Evolutionary conservation across 2,113 vertebrate species (phyloP).

Genomic region (Entomyzon cyanotis): DNA sequence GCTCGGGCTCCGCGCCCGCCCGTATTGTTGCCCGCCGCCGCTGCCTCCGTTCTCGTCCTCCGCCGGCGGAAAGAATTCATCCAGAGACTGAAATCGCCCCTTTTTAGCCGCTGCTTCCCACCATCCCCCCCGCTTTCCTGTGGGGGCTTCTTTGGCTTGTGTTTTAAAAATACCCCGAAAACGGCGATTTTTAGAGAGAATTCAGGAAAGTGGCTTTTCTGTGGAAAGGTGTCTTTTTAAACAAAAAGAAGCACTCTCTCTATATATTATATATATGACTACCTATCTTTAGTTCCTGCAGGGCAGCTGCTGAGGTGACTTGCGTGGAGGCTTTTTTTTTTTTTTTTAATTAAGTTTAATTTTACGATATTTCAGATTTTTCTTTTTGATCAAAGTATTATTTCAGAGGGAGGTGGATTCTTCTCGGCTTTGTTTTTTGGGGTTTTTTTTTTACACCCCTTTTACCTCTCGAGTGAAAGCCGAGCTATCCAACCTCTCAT

Average conservation of each 20-base stretch:
- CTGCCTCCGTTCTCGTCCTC: neutral
- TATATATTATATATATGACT: neutral
- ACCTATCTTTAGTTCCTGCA: neutral
- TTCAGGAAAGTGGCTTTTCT: constrained; percentile 25
- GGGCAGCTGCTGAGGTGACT: neutral
- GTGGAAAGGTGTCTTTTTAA: constrained; percentile 39
- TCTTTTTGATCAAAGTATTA: neutral
- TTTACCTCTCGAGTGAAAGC: neutral
- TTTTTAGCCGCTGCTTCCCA: neutral
- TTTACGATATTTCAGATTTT: neutral
- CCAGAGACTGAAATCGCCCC: neutral
- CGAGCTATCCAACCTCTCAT: neutral
- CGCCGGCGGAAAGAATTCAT: neutral
- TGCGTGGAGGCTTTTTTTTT: neutral
- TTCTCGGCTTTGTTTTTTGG: neutral
- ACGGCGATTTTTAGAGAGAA: constrained; percentile 22
- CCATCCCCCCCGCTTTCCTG: neutral
- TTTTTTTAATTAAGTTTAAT: neutral
- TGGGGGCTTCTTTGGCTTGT: neutral
- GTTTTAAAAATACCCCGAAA: neutral
- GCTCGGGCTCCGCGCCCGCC: neutral
- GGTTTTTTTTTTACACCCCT: neutral
- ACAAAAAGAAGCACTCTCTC: neutral
- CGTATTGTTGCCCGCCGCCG: constrained; percentile 12
- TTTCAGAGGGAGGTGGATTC: neutral